phyloP scores from a whole-genome alignment of 64 coral and sea anemone genomes.

The Actinia equina region DNA sequence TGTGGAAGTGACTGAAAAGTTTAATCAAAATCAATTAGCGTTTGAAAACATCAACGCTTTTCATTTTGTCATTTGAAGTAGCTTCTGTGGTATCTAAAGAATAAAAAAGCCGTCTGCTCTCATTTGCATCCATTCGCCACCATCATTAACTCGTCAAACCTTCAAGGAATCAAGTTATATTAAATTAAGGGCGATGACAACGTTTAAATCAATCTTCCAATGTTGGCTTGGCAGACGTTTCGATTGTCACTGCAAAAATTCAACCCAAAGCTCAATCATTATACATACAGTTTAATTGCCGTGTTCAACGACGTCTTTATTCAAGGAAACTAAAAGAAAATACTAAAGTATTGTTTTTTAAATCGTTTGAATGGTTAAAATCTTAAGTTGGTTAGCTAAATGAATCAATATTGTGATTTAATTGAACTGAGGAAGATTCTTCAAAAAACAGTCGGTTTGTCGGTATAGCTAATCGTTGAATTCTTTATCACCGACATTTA shows the following conservation, averaged over 20 bases:
- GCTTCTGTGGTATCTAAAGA: background rate
- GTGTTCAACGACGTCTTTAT: background rate
- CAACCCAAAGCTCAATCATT: too few species aligned
- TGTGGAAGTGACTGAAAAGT: background rate
- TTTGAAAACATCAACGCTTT: background rate
- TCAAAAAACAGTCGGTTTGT: background rate
- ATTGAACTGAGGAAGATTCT: background rate
- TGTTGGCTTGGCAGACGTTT: background rate
- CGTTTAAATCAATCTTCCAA: conserved; percentile 1
- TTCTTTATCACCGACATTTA: background rate
- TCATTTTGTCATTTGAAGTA: background rate
- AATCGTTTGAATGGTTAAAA: background rate
- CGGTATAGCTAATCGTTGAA: conserved; percentile 1
- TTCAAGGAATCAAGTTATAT: background rate
- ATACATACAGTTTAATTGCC: too few species aligned
- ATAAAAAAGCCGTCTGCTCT: background rate
- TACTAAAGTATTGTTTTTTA: background rate
- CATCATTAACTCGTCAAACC: conserved; percentile 11
- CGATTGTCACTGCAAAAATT: background rate
- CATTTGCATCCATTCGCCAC: background rate
- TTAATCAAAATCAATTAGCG: conserved; percentile 11
- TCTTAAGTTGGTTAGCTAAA: background rate
- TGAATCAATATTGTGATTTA: background rate
- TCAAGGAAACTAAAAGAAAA: background rate
- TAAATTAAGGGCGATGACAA: background rate